Base-by-base conservation (phyloP, 2,113 vertebrate species). In the Pterophyllum scalare region DNA sequence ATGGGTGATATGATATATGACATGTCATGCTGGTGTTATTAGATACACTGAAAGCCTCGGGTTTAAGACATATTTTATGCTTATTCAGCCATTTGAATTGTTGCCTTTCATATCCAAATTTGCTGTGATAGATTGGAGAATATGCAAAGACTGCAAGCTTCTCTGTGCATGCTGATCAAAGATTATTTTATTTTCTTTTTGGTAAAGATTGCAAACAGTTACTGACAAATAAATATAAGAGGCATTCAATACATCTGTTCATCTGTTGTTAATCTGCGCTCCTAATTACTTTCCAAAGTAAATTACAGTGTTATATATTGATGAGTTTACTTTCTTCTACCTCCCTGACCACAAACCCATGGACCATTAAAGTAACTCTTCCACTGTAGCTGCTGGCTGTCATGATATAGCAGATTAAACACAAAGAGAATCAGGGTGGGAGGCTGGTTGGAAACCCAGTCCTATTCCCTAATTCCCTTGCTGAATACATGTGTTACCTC, bases 71-170 rank as follows among this genome's bases (percentile, higher is more conserved):
- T 87, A 88, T 93, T 90, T 97, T 97, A 96, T 97, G 97, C 97
- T 97, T 97, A 97, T 97, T 97, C 97, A 98, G 97, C 96, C 95
- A 94, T 97, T 97, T 97, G 96, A 97, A 97, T 97, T 95, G 96
- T 93, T 95, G 95, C 95, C 96, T 97, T 97, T 97, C 96, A 96
- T 96, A 96, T 96, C 96, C 96, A 96, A 96, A 97, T 98, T 97
- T 96, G 96, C 95, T 94, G 95, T 96, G 94, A 97, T 96, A 94
- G 96, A 97, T 96, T 96, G 96, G 96, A 83, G 94, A 95, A 96
- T 94, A 95, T 95, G 89, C 94, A 96, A 94, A 95, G 95, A 96
- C 95, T 94, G 96, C 81, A 95, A 94, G 62, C 82, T 91, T 95
- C 94, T 92, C 89, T 96, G 95, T 77, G 86, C 81, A 59, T 91